Evolutionary conservation across 2,888 invertebrate genomes (phyloP).

Genomic region (Amblyjoppa fuscipennis): DNA sequence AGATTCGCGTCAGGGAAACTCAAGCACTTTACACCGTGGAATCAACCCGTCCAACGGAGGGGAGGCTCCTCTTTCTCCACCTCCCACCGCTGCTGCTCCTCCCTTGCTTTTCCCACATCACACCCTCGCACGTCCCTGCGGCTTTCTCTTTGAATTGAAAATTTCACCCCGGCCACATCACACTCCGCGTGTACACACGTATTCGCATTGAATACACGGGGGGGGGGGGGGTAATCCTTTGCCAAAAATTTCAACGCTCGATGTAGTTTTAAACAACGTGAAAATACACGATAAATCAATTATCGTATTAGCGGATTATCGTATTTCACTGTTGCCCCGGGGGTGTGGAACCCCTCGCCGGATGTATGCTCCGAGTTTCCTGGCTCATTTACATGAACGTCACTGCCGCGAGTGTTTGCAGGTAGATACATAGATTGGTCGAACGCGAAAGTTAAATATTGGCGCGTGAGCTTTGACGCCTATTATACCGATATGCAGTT

Average conservation of each 20-base stretch:
- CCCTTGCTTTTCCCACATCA: background rate
- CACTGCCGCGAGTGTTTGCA: constrained; percentile 74
- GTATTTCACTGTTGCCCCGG: constrained; percentile 41
- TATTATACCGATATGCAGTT: background rate
- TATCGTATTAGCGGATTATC: constrained; percentile 82
- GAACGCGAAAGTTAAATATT: constrained; percentile 72
- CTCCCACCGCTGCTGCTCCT: background rate
- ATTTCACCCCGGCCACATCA: constrained; percentile 12
- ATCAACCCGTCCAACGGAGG: constrained; percentile 13
- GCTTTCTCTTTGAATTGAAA: constrained; percentile 23
- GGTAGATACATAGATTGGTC: constrained; percentile 74
- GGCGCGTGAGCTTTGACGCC: constrained; percentile 70
- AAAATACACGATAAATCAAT: constrained; percentile 82
- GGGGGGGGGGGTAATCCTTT: constrained; percentile 41
- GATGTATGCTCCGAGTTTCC: constrained; percentile 48
- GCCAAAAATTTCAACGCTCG: constrained; percentile 10
- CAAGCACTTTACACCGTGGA: constrained; percentile 40
- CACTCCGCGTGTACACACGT: background rate
- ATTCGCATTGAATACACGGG: constrained; percentile 41
- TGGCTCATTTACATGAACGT: constrained; percentile 74
- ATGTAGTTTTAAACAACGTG: constrained; percentile 68
- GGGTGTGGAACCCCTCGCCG: background rate
- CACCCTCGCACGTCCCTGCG: background rate
- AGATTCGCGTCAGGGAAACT: constrained; percentile 46
- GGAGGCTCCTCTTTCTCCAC: constrained; percentile 7